Conservation (phyloP, 2,797 vertebrate genomes). For the Carcharodon carcharias region DNA sequence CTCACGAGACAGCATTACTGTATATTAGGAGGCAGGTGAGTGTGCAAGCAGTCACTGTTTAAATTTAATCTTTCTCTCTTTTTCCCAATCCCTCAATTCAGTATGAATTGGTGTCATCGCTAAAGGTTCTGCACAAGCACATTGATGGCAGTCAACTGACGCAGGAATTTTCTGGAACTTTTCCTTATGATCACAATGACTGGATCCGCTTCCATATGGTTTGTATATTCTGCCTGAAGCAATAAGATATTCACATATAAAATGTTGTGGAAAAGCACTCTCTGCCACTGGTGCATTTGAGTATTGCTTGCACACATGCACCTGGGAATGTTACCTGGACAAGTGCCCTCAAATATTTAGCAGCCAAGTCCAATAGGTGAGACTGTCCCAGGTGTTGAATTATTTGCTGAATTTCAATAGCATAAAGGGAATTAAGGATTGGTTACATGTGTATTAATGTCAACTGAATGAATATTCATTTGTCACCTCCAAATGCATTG, state of each 20-base stretch:
- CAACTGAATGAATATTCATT: background rate
- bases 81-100: constrained; percentile 45
- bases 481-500: background rate
- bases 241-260: background rate
- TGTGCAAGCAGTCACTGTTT: background rate
- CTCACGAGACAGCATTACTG: background rate
- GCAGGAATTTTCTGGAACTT: constrained; percentile 65
- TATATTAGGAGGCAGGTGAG: background rate
- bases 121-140: constrained; percentile 69
- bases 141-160: constrained; percentile 70
- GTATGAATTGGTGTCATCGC: constrained; percentile 67
- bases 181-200: constrained; percentile 68
- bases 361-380: background rate
- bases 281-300: background rate
- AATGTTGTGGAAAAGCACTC: background rate
- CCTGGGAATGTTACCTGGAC: background rate
- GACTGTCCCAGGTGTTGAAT: background rate
- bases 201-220: constrained; percentile 74
- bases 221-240: constrained; percentile 39
- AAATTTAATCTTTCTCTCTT: background rate
- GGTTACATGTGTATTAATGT: constrained; percentile 2
- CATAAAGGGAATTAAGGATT: background rate
- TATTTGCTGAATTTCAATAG: background rate
- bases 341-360: background rate
- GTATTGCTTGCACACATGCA: background rate